Evolutionary conservation across 30 jellyfish, hydroid and myxozoan genomes (phyloP), one percentile per base, ranked within the genome.

Genomic region (Catostylus mosaicus): DNA sequence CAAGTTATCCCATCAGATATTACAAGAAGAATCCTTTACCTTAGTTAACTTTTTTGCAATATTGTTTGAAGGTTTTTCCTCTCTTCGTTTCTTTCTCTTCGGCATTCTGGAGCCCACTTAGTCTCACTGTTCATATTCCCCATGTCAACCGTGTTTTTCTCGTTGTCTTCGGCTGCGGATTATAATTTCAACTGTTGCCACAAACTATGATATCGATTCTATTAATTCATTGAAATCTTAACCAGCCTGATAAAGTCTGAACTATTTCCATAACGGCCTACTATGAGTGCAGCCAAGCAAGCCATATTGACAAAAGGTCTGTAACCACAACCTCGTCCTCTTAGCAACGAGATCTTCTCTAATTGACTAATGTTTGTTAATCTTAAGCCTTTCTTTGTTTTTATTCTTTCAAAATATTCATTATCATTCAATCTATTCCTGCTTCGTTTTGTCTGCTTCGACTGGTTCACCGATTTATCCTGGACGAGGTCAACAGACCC

Each of bases 291-390:
- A 24, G 54, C 50, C 57, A 26, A 30, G 26, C 32, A 65, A 27
- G 60, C 77, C 56, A 65, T 43, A 19, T 12, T 30, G 22, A 27
- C 54, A 30, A 27, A 65, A 50, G 82, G 83, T 72, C 52, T 23
- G 45, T 72, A 72, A 72, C 83, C 69, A 72, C 73, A 46, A 62
- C 2, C 26, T 38, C 26, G 83, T 26, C 32, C 26, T 30, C 83
- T 9, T 72, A 26, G 70, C 83, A 72, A 72, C 83, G 29, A 46
- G 46, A 23, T 26, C n/a, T 18, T n/a, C 36, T 34, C 7, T 34
- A 32, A 72, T 19, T 47, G 65, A 16, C 22, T 1, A 16, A 3
- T 48, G 45, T 70, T 70, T 37, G 29, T 11, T 48, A 40, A 31
- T 14, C 70, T 46, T 54, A 72, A 43, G 27, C 67, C 27, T 24